These are phyloP conservation scores for Pristionchus arcanus DNA, from an alignment of 2,888 invertebrate species.

Conservation along the genomic window DNA sequence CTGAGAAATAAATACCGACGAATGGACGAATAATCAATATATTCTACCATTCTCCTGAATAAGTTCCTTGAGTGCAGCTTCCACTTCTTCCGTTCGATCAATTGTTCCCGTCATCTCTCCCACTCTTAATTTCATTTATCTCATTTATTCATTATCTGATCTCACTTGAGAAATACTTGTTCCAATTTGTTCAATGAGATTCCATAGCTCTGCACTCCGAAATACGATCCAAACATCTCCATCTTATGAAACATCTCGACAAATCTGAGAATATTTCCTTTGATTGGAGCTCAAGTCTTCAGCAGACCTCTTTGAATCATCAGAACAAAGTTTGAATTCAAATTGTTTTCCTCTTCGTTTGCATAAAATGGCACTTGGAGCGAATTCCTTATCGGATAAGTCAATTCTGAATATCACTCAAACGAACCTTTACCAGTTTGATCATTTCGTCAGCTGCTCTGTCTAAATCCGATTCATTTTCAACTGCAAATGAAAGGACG, in stretches of 20 bases:
- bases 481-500: conserved; percentile 66
- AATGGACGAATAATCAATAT: neutral
- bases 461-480: conserved; percentile 7
- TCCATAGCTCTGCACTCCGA: conserved; percentile 68
- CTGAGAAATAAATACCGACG: neutral
- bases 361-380: conserved; percentile 4
- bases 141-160: neutral
- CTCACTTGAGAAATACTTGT: conserved; percentile 73
- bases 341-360: conserved; percentile 62
- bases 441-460: neutral
- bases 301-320: conserved; percentile 8
- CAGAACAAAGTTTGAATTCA: conserved; percentile 63
- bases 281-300: neutral
- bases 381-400: neutral
- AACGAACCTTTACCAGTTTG: neutral
- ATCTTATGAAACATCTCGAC: conserved; percentile 68
- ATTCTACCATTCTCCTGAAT: conserved; percentile 16
- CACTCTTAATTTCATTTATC: conserved; percentile 14
- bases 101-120: conserved; percentile 33
- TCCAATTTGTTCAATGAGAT: conserved; percentile 74
- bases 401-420: neutral
- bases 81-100: conserved; percentile 29
- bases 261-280: conserved; percentile 56
- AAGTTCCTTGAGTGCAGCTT: conserved; percentile 15
- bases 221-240: conserved; percentile 61